phyloP scores from a whole-genome alignment of 1,140 invertebrate genomes.

The Drosophila kanapiae region DNA sequence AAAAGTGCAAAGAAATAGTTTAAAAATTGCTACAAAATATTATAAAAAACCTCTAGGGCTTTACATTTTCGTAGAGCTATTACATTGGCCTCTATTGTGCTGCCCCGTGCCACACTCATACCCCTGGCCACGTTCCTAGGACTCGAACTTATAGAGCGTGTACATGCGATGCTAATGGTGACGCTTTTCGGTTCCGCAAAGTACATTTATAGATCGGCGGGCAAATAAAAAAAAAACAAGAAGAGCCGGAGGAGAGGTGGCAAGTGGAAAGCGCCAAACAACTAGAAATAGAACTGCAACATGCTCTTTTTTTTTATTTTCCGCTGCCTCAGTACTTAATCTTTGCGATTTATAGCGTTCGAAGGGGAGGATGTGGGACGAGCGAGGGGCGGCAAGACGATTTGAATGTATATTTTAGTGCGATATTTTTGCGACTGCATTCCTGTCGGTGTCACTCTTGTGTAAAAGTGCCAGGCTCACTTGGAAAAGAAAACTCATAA shows the following conservation, averaged over 20 bases:
- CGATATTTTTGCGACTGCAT: constrained; percentile 61
- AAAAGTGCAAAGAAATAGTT: too few relatives aligned
- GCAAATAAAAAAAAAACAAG: too few relatives aligned
- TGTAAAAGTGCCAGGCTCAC: constrained; percentile 40
- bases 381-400: neutral
- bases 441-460: constrained; percentile 55
- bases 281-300: constrained; percentile 75
- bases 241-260: neutral
- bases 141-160: constrained; percentile 21
- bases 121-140: constrained; percentile 12
- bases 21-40: too few relatives aligned
- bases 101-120: neutral
- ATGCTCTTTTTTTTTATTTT: constrained; percentile 32
- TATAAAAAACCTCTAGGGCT: neutral
- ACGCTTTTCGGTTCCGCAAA: constrained; percentile 78
- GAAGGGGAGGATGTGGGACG: constrained; percentile 8
- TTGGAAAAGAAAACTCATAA: constrained; percentile 6
- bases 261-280: constrained; percentile 67
- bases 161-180: constrained; percentile 54
- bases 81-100: neutral
- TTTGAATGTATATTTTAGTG: constrained; percentile 37
- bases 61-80: neutral
- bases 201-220: constrained; percentile 60
- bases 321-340: constrained; percentile 62
- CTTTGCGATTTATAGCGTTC: constrained; percentile 73